Base-by-base conservation (phyloP, 2,888 invertebrate species). In the Nebria brevicollis region DNA sequence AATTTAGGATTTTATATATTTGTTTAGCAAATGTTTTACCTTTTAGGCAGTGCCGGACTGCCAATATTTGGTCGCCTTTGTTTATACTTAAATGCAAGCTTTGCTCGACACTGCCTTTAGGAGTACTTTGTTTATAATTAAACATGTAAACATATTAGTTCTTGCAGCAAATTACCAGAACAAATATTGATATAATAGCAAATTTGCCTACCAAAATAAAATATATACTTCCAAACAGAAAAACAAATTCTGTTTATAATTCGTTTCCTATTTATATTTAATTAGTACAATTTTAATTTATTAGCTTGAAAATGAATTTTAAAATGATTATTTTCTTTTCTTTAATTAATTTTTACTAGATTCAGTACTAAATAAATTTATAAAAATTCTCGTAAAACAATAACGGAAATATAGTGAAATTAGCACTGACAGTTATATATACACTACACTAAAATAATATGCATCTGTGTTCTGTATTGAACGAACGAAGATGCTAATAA, bases 401-500 rank as follows among this genome's bases (percentile, higher is more conserved):
- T 54, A 8, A 54, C 54, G 54, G 54, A 54, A 54, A 54, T 54
- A 54, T 11, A 8, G 54, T 7, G 2, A 34, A 34, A 34, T 5
- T 34, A 34, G 34, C 34, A 34, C 34, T 34, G 5, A 2, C 34
- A 34, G 8, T 54, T 7, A 54, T 8, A 13, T 54, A 54, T 54
- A 54, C 54, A 54, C 54, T 54, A 54, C 2, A 54, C 13, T 11
- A 8, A 13, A 11, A 54, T 54, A 54, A 54, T 54, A 13, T 54
- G 13, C 54, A 54, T 54, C 54, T 54, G 54, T 54, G 54, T 54
- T 54, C 54, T 54, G 54, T 54, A 54, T 54, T 54, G 11, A 54
- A 13, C 70, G 70, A 70, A 70, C 70, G 70, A 70, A 70, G 70
- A 25, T 34, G 70, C 70, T 70, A 70, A 70, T 70, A 70, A 26